These are phyloP conservation scores for Girardinus metallicus DNA, from an alignment of 2,797 vertebrate species.

Conservation along the genomic window DNA sequence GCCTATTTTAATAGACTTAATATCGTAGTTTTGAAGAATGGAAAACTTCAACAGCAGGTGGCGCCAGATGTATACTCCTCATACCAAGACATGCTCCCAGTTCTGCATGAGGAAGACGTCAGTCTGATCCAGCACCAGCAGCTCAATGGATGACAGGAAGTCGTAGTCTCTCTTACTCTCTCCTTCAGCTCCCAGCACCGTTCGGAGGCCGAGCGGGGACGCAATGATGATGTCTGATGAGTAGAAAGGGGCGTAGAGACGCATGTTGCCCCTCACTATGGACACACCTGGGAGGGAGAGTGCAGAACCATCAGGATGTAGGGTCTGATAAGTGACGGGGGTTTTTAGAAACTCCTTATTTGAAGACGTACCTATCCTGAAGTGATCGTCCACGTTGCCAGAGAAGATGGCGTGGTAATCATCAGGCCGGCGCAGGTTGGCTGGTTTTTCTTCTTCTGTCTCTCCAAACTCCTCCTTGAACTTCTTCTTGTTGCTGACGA, in stretches of 20 bases:
- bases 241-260: conserved; percentile 95
- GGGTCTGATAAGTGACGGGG: accelerated
- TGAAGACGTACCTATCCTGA: conserved; percentile 88
- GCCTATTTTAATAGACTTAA: not conserved
- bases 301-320: not conserved
- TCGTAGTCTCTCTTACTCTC: conserved; percentile 93
- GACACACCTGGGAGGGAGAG: conserved; percentile 84
- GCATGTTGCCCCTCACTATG: conserved; percentile 89
- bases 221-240: conserved; percentile 96
- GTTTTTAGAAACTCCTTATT: not conserved
- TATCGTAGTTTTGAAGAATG: not conserved
- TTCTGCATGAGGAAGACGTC: conserved; percentile 98
- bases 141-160: conserved; percentile 93
- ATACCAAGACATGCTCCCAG: conserved; percentile 96
- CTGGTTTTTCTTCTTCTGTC: conserved; percentile 81
- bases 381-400: conserved; percentile 97
- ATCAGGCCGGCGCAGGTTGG: conserved; percentile 89
- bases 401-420: conserved; percentile 92
- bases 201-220: conserved; percentile 93
- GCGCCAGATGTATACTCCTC: conserved; percentile 12
- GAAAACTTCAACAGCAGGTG: conserved; percentile 32
- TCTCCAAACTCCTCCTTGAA: conserved; percentile 93
- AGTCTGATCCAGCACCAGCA: conserved; percentile 93
- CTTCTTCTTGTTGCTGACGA: conserved; percentile 94
- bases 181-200: conserved; percentile 90